phyloP scores from a whole-genome alignment of 2,113 vertebrate genomes.

The Neolamprologus fasciatus region DNA sequence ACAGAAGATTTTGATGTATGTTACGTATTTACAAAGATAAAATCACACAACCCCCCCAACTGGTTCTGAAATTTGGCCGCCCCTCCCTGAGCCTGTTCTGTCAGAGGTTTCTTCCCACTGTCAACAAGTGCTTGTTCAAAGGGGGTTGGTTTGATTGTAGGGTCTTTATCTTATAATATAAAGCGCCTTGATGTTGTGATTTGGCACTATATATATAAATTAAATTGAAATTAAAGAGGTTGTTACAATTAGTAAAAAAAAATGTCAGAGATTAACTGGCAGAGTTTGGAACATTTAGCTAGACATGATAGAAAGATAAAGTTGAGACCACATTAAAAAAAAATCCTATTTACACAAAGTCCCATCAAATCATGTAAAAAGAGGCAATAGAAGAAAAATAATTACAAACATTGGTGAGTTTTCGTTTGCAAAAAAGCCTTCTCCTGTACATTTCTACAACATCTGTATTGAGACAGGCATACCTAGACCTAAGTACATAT shows the following conservation, averaged over 20 bases:
- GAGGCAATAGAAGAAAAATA: conserved; percentile 68
- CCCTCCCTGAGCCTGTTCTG: background rate
- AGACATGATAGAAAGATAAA: conserved; percentile 59
- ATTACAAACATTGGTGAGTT: conserved; percentile 57
- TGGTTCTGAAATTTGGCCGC: background rate
- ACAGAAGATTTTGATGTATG: background rate
- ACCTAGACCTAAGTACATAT: conserved; percentile 83
- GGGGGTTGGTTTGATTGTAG: background rate
- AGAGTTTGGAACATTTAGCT: conserved; percentile 65
- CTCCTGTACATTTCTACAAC: conserved; percentile 69
- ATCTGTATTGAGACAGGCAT: conserved; percentile 84
- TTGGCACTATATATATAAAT: background rate
- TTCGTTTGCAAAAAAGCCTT: conserved; percentile 57
- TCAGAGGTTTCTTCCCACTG: background rate
- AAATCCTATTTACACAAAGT: conserved; percentile 48
- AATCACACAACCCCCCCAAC: background rate
- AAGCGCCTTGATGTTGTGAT: background rate
- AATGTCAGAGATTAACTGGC: conserved; percentile 46
- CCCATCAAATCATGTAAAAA: conserved; percentile 62
- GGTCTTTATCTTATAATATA: background rate
- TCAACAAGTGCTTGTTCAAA: background rate
- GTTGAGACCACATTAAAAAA: conserved; percentile 32
- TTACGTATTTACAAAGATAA: background rate
- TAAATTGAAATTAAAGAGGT: background rate
- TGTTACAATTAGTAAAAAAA: conserved; percentile 53